Evolutionary conservation across 2,888 invertebrate genomes (phyloP), one percentile per base, ranked within the genome.

Genomic region (Machimus atricapillus): DNA sequence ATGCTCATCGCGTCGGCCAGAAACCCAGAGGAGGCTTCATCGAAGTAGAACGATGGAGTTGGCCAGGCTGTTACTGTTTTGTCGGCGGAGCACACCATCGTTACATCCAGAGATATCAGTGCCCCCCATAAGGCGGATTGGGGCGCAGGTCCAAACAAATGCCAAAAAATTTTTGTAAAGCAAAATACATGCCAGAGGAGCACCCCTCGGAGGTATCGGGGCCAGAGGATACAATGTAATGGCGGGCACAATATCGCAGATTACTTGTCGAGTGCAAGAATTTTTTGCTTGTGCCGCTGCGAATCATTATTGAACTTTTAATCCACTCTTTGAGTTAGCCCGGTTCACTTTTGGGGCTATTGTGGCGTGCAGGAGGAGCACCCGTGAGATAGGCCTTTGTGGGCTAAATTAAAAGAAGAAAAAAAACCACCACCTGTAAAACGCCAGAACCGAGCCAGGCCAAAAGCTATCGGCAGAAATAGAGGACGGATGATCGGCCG

Each of bases 131-230:
- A 86, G 31, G 66, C 16, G 58, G 52, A 73, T n/a, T 52, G 66
- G 73, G 85, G 87, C 87, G 87, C 87, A 87, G 86, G 87, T 77
- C 86, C 87, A 82, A 73, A 56, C 82, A 86, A 78, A 74, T 87
- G 87, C 87, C 87, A 87, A 87, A 87, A 87, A 66, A n/a, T n/a
- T 23, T 86, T 74, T 83, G n/a, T 66, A 31, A 77, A 78, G 77
- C 86, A 83, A 27, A 82, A 82, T 82, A 73, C 34, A 27, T 56
- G 40, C n/a, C 31, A 34, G n/a, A 31, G 34, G 31, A n/a, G 76
- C 40, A 27, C 34, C 6, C 34, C 16, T n/a, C 16, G 76, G 9
- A n/a, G n/a, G 16, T n/a, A 40, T 34, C 6, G 40, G n/a, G 76
- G 76, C 40, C 19, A 40, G 58, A 52, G 31, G 31, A 66, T 43